A percentile compares a stretch with the other conserved stretches of the same genome.
Evolutionary conservation across 2,888 invertebrate species (phyloP).

Genomic region (Cheilosia urbana): DNA sequence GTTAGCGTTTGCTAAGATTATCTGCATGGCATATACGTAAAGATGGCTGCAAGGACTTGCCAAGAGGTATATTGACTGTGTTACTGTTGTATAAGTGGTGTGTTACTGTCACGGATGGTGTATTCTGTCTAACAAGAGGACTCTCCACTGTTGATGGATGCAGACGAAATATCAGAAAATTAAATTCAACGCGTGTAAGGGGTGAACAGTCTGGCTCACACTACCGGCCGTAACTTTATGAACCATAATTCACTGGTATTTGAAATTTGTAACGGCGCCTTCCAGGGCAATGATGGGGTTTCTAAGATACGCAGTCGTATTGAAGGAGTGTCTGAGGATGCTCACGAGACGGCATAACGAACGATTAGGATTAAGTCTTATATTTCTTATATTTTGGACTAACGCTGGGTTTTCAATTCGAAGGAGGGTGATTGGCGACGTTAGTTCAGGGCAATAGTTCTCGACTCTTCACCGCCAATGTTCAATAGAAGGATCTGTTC

Average conservation of each 20-base stretch:
- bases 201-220: background rate
- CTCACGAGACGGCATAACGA: background rate
- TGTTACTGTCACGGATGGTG: slow-evolving; percentile 29
- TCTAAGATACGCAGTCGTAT: no score
- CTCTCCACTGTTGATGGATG: slow-evolving; percentile 29
- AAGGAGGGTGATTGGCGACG: no score
- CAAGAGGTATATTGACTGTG: slow-evolving; percentile 68
- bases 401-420: no score
- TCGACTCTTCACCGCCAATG: no score
- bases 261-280: no score
- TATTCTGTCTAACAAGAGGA: background rate
- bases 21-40: slow-evolving; percentile 40
- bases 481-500: no score
- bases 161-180: slow-evolving; percentile 26
- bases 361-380: no score
- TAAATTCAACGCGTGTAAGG: background rate
- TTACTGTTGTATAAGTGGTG: slow-evolving; percentile 55
- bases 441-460: no score
- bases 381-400: no score
- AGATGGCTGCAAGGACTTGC: slow-evolving; percentile 53
- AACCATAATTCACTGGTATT: no score
- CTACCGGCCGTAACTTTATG: no score
- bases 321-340: background rate
- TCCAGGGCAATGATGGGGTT: no score
- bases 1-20: slow-evolving; percentile 63